A percentile compares a stretch with the other conserved stretches of the same genome.
Conservation (phyloP, 2,888 invertebrate genomes). For the Mythimna loreyi region DNA sequence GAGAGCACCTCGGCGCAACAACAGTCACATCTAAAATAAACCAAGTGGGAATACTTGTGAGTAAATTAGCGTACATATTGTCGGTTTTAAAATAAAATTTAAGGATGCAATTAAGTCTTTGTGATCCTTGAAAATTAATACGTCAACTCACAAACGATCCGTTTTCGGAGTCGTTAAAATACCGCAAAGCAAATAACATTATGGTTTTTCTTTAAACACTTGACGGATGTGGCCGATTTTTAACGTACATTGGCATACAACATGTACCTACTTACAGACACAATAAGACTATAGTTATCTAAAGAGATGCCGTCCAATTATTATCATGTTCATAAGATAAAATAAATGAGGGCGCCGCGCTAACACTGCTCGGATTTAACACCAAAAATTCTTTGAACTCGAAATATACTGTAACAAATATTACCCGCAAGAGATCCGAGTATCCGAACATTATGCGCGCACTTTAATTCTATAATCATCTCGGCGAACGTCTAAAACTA, state of each 20-base stretch:
- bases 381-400: conserved; percentile 77
- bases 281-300: conserved; percentile 48
- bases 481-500: conserved; percentile 80
- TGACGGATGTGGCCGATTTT: conserved; percentile 67
- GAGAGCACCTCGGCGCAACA: conserved; percentile 74
- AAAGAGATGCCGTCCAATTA: conserved; percentile 65
- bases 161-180: conserved; percentile 81
- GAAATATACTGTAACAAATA: conserved; percentile 72
- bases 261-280: conserved; percentile 51
- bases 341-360: conserved; percentile 67
- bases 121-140: conserved; percentile 86
- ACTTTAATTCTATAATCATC: conserved; percentile 76
- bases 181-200: conserved; percentile 81
- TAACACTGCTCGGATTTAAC: conserved; percentile 68
- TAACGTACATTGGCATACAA: conserved; percentile 69
- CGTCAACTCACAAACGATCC: conserved; percentile 76
- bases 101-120: conserved; percentile 85
- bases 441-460: conserved; percentile 71
- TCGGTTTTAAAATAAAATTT: conserved; percentile 87
- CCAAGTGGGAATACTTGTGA: conserved; percentile 60
- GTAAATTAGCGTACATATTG: conserved; percentile 80
- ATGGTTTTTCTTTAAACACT: conserved; percentile 70
- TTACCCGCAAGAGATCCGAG: conserved; percentile 70
- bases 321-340: conserved; percentile 70
- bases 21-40: conserved; percentile 77